Conservation (phyloP, 1,140 invertebrate genomes). For the Drosophila trapezifrons region DNA sequence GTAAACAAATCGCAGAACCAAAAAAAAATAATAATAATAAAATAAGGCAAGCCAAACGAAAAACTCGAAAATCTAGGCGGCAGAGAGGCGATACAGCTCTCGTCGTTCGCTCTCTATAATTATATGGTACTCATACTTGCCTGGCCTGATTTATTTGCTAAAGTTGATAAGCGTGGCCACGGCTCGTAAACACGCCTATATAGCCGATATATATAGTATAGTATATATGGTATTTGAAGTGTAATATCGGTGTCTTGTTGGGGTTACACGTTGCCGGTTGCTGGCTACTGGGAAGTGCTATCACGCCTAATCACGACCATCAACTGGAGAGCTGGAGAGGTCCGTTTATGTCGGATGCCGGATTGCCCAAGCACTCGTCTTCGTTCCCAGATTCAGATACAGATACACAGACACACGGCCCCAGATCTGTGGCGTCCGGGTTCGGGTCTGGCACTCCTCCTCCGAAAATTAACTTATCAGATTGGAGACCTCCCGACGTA, state of each 20-base stretch:
- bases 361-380: slow-evolving; percentile 7
- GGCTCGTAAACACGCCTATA: slow-evolving; percentile 28
- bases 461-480: slow-evolving; percentile 48
- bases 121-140: slow-evolving; percentile 26
- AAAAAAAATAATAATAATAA: slow-evolving; percentile 2
- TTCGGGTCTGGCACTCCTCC: slow-evolving; percentile 14
- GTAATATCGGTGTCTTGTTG: slow-evolving; percentile 3
- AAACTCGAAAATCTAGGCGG: slow-evolving; percentile 9
- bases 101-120: slow-evolving; percentile 20
- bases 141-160: slow-evolving; percentile 45
- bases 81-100: slow-evolving; percentile 6
- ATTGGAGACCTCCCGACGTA: slow-evolving; percentile 24
- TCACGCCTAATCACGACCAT: slow-evolving; percentile 73
- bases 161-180: slow-evolving; percentile 26
- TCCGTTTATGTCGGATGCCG: slow-evolving; percentile 9
- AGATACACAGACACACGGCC: neutral
- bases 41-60: slow-evolving; percentile 2
- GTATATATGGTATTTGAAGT: neutral
- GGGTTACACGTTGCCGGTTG: slow-evolving; percentile 5
- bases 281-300: slow-evolving; percentile 37
- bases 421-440: slow-evolving; percentile 15
- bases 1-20: slow-evolving; percentile 13
- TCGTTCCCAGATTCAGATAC: neutral
- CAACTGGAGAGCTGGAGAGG: slow-evolving; percentile 52
- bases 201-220: slow-evolving; percentile 17